A percentile compares a stretch with the other conserved stretches of the same genome.
Evolutionary conservation across 2,888 invertebrate genomes (phyloP).

Genomic region (Lamellibrachia columna): DNA sequence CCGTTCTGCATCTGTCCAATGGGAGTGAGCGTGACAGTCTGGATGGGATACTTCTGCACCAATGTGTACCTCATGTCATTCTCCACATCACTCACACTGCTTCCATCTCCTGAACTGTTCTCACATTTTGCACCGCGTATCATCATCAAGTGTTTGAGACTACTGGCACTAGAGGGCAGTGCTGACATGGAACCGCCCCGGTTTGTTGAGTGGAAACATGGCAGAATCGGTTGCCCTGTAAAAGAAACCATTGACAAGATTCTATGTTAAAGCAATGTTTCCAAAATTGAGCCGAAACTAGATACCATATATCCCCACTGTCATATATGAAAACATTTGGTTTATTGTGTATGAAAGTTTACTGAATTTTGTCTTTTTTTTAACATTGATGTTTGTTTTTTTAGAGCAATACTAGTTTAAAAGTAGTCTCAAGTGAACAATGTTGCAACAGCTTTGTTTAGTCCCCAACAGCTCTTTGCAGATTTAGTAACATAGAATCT

Average conservation of each 20-base stretch:
- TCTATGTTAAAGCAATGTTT: not conserved
- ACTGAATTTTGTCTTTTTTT: no score
- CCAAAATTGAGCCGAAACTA: no score
- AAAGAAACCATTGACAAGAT: not conserved
- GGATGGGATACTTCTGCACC: conserved; percentile 25
- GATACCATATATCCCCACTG: no score
- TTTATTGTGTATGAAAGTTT: no score
- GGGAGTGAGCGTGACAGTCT: conserved; percentile 1
- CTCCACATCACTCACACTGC: not conserved
- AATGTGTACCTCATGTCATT: not conserved
- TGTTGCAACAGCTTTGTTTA: no score
- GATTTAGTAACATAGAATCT: no score
- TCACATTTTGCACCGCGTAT: not conserved
- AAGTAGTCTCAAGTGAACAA: no score
- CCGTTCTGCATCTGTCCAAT: not conserved
- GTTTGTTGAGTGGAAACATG: not conserved
- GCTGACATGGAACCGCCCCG: not conserved
- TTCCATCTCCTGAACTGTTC: not conserved
- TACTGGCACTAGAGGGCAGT: not conserved
- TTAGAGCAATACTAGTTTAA: no score
- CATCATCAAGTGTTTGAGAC: conserved; percentile 11
- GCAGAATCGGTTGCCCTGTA: not conserved
- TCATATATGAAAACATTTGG: no score
- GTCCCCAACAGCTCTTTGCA: no score
- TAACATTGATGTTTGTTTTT: no score